phyloP scores from a whole-genome alignment of 2,888 invertebrate genomes.

The Polyploca ridens region DNA sequence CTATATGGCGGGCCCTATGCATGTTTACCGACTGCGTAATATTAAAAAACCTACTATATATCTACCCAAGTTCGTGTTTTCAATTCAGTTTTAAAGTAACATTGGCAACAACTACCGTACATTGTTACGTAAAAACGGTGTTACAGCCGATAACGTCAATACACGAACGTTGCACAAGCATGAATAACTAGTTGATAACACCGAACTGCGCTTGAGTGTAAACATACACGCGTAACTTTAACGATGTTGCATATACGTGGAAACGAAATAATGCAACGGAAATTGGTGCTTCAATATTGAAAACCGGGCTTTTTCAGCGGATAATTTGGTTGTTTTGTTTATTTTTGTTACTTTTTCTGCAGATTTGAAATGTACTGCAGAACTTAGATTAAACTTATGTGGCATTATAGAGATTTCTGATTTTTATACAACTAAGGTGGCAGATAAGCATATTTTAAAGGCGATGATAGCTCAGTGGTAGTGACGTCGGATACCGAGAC shows the following conservation, averaged over 20 bases:
- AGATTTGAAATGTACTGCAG: neutral
- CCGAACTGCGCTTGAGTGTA: slow-evolving; percentile 8
- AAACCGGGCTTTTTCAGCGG: neutral
- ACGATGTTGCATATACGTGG: neutral
- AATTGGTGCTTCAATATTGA: neutral
- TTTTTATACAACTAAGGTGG: too few relatives aligned
- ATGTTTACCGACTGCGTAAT: too few relatives aligned
- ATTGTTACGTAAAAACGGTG: slow-evolving; percentile 8
- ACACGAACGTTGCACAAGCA: slow-evolving; percentile 28
- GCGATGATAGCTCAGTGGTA: too few relatives aligned
- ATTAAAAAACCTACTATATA: too few relatives aligned
- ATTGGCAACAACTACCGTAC: slow-evolving; percentile 6
- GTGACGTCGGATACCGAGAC: too few relatives aligned
- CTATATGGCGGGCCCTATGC: too few relatives aligned
- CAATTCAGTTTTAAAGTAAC: neutral
- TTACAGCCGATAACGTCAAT: slow-evolving; percentile 28
- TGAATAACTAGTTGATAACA: slow-evolving; percentile 35
- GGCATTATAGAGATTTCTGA: too few relatives aligned
- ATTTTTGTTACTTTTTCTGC: neutral
- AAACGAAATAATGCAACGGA: neutral
- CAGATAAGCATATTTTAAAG: too few relatives aligned
- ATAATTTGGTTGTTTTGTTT: neutral
- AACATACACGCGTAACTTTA: slow-evolving; percentile 11
- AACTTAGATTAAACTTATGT: too few relatives aligned
- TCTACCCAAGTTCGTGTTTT: neutral